Evolutionary conservation across 1,140 invertebrate species (phyloP), one percentile per base, ranked within the genome.

Genomic region (Branchinecta lindahli): DNA sequence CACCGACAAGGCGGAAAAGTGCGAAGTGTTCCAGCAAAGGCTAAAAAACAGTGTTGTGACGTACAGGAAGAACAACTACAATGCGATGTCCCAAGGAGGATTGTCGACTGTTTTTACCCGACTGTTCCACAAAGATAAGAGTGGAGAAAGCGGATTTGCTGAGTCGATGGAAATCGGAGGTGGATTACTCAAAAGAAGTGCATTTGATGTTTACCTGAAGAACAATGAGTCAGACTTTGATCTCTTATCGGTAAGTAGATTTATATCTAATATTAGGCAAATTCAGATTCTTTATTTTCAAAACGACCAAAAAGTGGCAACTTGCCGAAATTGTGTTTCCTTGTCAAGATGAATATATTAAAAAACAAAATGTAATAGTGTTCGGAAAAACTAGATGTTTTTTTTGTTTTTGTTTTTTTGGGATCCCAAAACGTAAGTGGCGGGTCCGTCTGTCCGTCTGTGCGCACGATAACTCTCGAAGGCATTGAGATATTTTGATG

Each of bases 171-270:
- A 91, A 77, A 86, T 90, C 2, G 83, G 81, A 15, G 82, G 83
- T 46, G 88, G 88, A 20, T 81, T 92, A 5, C 76, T 91, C 1
- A 92, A 91, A 76, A 80, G 87, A 44, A 89, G 88, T 18, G 80
- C 83, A 0, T 88, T 92, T 9, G 85, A 91, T 76, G 83, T 91
- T 10, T 78, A 87, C 33, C 69, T 91, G 7, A 79, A 85, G 45
- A 82, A 82, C 10, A 75, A 81, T 0, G 76, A 79, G 0, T 74
- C 82, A 4, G 75, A 81, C 46, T 75, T 85, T 10, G 77, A 80
- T 8, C 71, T 86, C 3, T 83, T 86, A 20, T 79, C 77, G 44
- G 80, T 82, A 75, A 75, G 73, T 75, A 15, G 12, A 46, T 45
- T 15, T 15, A 69, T 44, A 67, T 8, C 21, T 72, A 45, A 72